phyloP scores from a whole-genome alignment of 2,797 vertebrate species.

The Myotis daubentonii region DNA sequence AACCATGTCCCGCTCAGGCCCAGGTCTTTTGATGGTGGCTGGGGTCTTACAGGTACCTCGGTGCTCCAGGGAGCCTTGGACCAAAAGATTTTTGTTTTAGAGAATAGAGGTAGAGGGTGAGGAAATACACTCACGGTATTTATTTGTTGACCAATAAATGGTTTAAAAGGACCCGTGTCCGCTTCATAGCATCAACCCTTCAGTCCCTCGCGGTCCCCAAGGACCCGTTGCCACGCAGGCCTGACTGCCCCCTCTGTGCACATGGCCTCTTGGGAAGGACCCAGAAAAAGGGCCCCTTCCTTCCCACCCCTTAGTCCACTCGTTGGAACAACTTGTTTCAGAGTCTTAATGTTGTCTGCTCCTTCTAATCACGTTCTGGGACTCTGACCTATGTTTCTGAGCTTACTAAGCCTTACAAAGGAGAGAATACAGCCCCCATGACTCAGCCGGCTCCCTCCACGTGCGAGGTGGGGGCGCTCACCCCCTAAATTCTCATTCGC shows the following conservation, averaged over 20 bases:
- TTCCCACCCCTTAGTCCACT: not conserved
- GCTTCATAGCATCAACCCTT: not conserved
- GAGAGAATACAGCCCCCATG: not conserved
- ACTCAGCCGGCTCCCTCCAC: not conserved
- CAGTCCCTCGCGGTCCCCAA: not conserved
- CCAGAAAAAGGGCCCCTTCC: not conserved
- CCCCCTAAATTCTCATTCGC: not conserved
- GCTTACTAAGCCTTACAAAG: not conserved
- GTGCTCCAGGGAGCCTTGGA: not conserved
- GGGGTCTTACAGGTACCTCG: not conserved
- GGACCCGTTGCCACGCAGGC: not conserved
- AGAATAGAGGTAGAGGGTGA: not conserved
- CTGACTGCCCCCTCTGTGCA: not conserved
- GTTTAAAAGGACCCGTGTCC: not conserved
- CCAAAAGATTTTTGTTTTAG: not conserved
- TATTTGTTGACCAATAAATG: not conserved
- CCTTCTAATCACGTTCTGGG: conserved; percentile 20
- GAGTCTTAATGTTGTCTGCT: not conserved
- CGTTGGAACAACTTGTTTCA: conserved; percentile 6
- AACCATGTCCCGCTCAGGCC: not conserved
- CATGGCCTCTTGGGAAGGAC: not conserved
- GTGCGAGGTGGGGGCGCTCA: not conserved
- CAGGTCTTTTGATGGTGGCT: not conserved
- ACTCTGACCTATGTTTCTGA: conserved; percentile 28
- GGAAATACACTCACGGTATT: not conserved